A percentile compares a stretch with the other conserved stretches of the same genome.
Evolutionary conservation across 2,113 vertebrate species (phyloP).

Genomic region (Zootoca vivipara): DNA sequence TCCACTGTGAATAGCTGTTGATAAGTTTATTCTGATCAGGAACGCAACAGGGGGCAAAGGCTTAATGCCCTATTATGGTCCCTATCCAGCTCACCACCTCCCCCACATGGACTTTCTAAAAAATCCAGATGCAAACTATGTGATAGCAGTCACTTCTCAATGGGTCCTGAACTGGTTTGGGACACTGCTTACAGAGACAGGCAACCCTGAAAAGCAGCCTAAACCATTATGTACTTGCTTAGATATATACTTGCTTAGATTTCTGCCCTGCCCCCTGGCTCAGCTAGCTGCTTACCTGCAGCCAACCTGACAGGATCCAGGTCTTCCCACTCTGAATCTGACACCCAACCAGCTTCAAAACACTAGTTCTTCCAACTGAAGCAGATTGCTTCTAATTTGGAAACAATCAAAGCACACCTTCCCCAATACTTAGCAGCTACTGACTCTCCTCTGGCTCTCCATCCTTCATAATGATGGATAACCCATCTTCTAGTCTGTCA

Average conservation of each 20-base stretch:
- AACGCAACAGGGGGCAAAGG: no score
- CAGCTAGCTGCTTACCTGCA: background rate
- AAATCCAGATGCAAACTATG: background rate
- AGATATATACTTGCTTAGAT: background rate
- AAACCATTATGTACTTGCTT: background rate
- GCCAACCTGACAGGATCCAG: background rate
- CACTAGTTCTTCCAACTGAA: background rate
- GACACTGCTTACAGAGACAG: background rate
- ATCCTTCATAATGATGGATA: background rate
- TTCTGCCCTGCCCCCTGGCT: background rate
- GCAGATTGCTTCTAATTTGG: background rate
- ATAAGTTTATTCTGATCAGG: no score
- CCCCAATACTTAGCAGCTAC: no score
- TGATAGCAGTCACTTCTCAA: background rate
- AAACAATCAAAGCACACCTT: background rate
- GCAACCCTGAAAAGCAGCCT: background rate
- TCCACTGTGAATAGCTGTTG: no score
- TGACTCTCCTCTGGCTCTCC: background rate
- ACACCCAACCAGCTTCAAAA: background rate
- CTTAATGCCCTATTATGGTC: no score
- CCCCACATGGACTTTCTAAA: background rate
- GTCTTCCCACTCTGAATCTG: background rate
- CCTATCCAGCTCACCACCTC: background rate
- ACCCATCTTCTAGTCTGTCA: background rate
- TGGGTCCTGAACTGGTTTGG: background rate